Evolutionary conservation across 92 coral and sea anemone genomes (phyloP), one percentile per base, ranked within the genome.

Genomic region (Zoanthus sociatus): DNA sequence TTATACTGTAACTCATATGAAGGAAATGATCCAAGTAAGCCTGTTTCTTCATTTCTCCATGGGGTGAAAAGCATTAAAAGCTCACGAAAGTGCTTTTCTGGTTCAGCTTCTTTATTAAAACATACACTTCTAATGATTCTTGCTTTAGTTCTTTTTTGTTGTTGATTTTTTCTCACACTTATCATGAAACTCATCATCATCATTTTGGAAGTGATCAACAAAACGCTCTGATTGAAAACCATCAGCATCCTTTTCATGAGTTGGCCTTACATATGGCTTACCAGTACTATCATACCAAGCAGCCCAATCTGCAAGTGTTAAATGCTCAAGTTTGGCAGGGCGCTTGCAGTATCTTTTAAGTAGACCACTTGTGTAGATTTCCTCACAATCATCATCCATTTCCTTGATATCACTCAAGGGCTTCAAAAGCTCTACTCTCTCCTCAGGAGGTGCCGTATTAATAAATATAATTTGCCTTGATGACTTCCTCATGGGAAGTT

Each of bases 221-320:
- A 56, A 55, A 67, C 79, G 71, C 63, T 88, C 91, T 71, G 74
- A 51, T 26, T 70, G 88, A 51, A 88, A 87, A 50, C 58, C 45
- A 83, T 88, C 88, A 88, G 69, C 33, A 73, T 88, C 91, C 48
- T 82, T 33, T 58, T 86, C 54, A 30, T 76, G 18, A 45, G 74
- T 30, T 54, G 37, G 64, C 67, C 56, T 79, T 37, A 21, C 30
- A 88, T 88, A 82, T 68, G 82, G 73, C 74, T 88, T 81, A 17
- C 75, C 64, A 71, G 67, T 48, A 61, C 88, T 70, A 46, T 92
- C 94, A 89, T 92, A 92, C 94, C 92, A 89, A 78, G 92, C 92
- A 75, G 89, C 64, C 64, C 64, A 56, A 56, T 56, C 64, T 56
- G 64, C 64, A 56, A 56, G 64, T 56, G 20, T 56, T 56, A 56